Base-by-base conservation (phyloP, 2,797 vertebrate genomes). In the Numenius phaeopus region DNA sequence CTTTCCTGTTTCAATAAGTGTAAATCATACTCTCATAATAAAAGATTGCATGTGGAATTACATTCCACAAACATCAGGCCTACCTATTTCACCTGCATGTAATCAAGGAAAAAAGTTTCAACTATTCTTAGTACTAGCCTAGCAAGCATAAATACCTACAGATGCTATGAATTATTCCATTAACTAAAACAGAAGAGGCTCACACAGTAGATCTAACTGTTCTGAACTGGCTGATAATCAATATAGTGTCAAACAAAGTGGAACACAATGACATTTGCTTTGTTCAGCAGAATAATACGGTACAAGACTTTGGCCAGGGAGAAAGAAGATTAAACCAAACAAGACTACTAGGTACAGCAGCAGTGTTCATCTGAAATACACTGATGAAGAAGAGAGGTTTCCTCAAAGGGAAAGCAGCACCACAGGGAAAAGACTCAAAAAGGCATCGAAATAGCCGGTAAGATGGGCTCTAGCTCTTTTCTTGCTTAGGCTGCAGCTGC, bases 31-130 rank as follows among this genome's bases (percentile, higher is more conserved):
- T 37, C 34, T 37, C 34, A 37, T 37, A 37, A 37, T 37, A 37
- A 37, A 37, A 37, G 34, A 37, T 37, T 37, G 34, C 34, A 37
- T 37, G 34, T 47, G 40, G 70, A 92, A 80, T 49, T 94, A 79
- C 37, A 80, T 30, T 67, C 66, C 40, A 58, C 62, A 88, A 78
- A 71, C 71, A 87, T 52, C 73, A 93, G 85, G 34, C 52, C 79
- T 77, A 82, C 84, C 30, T 73, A 78, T 62, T 94, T 92, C 87
- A 95, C 76, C 95, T 92, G 87, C 52, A 90, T 80, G 78, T 21
- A 89, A 94, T 91, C 91, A 95, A 84, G 49, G 32, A 83, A 69
- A 62, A 62, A 70, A 77, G 55, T 85, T 85, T 42, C 78, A 91
- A 40, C 55, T 65, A 18, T 24, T 80, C 84, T 73, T 44, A 90